A percentile compares a stretch with the other conserved stretches of the same genome.
These are phyloP conservation scores for Plotosus lineatus DNA, from an alignment of 2,113 vertebrate genomes.

Conservation along the genomic window DNA sequence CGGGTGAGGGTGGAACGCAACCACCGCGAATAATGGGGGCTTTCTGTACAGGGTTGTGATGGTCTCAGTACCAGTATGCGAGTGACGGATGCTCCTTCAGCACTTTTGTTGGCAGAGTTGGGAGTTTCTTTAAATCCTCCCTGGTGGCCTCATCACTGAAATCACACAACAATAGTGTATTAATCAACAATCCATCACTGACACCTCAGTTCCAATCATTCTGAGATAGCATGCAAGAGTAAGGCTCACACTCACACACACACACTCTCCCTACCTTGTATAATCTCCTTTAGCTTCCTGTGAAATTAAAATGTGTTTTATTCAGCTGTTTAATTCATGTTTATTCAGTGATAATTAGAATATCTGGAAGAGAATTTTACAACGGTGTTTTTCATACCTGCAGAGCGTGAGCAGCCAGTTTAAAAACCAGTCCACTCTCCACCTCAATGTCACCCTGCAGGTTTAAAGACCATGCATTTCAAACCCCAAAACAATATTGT, in stretches of 20 bases:
- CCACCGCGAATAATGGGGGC: no score
- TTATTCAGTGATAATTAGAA: slow-evolving; percentile 1
- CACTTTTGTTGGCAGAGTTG: slow-evolving; percentile 91
- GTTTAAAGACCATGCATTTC: neutral
- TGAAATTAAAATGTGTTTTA: slow-evolving; percentile 36
- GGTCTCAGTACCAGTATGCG: slow-evolving; percentile 85
- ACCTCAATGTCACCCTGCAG: slow-evolving; percentile 93
- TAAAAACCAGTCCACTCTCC: slow-evolving; percentile 96
- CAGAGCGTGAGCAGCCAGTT: slow-evolving; percentile 92
- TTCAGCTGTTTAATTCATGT: no score
- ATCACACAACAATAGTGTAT: slow-evolving; percentile 40
- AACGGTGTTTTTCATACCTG: slow-evolving; percentile 78
- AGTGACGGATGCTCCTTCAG: slow-evolving; percentile 97
- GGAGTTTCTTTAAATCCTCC: slow-evolving; percentile 93
- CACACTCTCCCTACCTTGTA: slow-evolving; percentile 80
- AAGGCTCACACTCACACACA: neutral
- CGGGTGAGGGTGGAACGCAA: no score
- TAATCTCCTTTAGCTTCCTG: slow-evolving; percentile 98
- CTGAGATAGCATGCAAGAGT: neutral
- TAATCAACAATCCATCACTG: neutral
- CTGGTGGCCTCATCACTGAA: slow-evolving; percentile 91
- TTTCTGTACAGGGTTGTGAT: neutral
- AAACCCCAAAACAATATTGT: slow-evolving; percentile 19
- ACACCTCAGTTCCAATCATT: neutral
- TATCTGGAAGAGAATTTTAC: neutral